A percentile compares a stretch with the other conserved stretches of the same genome.
Conservation (phyloP, 2,113 vertebrate genomes). For the Potamarius usumacintae region DNA sequence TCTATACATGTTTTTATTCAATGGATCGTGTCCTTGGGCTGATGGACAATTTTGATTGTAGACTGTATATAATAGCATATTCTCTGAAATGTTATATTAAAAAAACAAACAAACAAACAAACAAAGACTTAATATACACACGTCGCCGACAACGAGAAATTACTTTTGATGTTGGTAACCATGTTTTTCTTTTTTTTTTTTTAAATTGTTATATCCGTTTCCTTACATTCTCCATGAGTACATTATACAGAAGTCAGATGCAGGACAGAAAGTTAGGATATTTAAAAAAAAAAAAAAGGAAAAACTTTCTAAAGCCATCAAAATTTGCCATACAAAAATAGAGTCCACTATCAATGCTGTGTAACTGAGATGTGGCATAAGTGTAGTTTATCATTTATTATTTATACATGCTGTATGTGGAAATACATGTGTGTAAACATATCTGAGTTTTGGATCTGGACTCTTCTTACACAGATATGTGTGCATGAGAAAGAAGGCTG, state of each 20-base stretch:
- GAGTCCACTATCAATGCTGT: slow-evolving; percentile 52
- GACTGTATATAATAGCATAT: slow-evolving; percentile 33
- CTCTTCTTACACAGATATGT: slow-evolving; percentile 10
- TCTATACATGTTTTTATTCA: slow-evolving; percentile 68
- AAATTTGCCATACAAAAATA: slow-evolving; percentile 71
- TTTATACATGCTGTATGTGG: slow-evolving; percentile 10
- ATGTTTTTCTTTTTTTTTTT: not conserved
- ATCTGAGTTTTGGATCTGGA: slow-evolving; percentile 8
- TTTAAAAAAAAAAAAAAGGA: not conserved
- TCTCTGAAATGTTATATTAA: slow-evolving; percentile 22
- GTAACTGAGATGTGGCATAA: slow-evolving; percentile 17
- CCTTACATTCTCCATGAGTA: slow-evolving; percentile 32
- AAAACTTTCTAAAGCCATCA: slow-evolving; percentile 52
- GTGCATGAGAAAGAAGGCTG: slow-evolving; percentile 23
- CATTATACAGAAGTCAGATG: slow-evolving; percentile 56
- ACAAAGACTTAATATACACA: slow-evolving; percentile 18
- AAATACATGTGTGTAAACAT: slow-evolving; percentile 4
- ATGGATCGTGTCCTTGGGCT: slow-evolving; percentile 32
- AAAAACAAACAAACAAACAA: not conserved
- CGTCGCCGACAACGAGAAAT: slow-evolving; percentile 6
- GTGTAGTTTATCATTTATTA: slow-evolving; percentile 11
- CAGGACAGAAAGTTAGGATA: not conserved
- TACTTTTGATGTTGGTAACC: not conserved
- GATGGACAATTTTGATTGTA: slow-evolving; percentile 23
- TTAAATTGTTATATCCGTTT: slow-evolving; percentile 17